These are phyloP conservation scores for Mastomys natalensis DNA, from an alignment of 2,113 vertebrate genomes.

Conservation along the genomic window DNA sequence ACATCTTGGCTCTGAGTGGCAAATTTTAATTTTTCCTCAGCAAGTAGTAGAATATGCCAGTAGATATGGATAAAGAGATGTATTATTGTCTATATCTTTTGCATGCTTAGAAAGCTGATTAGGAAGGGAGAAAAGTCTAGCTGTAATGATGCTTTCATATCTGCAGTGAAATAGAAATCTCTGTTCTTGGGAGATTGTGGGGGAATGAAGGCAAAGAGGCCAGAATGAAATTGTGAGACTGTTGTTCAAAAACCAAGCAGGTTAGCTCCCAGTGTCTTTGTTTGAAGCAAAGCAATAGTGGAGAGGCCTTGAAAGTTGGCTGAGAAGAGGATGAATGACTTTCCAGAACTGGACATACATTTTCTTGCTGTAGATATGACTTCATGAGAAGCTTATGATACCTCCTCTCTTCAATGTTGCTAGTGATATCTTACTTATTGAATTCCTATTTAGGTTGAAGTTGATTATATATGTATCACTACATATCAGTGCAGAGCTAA, in stretches of 20 bases:
- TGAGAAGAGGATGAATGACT: not conserved
- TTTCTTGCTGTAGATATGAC: not conserved
- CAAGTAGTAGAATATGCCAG: not conserved
- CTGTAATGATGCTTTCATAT: fast-evolving
- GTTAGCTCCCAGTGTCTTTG: not conserved
- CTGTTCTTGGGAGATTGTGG: not conserved
- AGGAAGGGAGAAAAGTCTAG: not conserved
- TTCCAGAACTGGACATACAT: not conserved
- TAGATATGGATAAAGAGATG: not conserved
- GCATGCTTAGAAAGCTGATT: not conserved
- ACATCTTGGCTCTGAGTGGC: not conserved
- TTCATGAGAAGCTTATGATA: not conserved
- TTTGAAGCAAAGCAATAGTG: not conserved
- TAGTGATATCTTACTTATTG: not conserved
- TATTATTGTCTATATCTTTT: fast-evolving
- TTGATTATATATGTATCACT: not conserved
- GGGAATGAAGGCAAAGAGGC: not conserved
- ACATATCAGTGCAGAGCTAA: no score
- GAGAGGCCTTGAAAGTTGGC: not conserved
- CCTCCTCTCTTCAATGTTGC: not conserved
- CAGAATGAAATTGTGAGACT: not conserved
- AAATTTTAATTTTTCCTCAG: not conserved
- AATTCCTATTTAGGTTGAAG: not conserved
- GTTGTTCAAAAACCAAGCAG: not conserved
- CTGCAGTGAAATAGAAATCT: not conserved